Conservation (phyloP, 2,113 vertebrate species). For the Oreochromis aureus region DNA sequence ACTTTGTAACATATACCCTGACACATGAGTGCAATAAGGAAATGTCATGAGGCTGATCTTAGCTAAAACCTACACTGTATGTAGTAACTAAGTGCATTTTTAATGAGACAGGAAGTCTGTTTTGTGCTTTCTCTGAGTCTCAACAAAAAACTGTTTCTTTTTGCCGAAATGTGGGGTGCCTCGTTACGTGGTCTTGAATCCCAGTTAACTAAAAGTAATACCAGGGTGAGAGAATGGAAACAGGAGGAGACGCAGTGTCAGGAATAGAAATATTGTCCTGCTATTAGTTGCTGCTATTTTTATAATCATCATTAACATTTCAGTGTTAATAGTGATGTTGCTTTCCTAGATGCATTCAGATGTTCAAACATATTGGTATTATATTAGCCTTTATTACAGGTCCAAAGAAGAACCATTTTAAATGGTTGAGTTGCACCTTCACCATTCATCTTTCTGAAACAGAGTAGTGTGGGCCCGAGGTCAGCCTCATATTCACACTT, state of each 20-base stretch:
- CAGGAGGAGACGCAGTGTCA: neutral
- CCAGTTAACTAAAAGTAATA: neutral
- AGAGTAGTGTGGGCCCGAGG: neutral
- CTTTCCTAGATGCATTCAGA: too few relatives aligned
- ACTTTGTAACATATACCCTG: neutral
- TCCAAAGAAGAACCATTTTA: too few relatives aligned
- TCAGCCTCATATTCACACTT: conserved; percentile 8
- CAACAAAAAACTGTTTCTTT: neutral
- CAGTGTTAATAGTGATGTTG: too few relatives aligned
- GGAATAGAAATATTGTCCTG: too few relatives aligned
- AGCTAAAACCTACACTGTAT: neutral
- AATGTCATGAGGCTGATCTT: neutral
- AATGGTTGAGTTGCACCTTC: neutral
- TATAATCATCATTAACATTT: too few relatives aligned
- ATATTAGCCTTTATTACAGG: too few relatives aligned
- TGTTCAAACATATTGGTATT: too few relatives aligned
- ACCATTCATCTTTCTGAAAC: neutral
- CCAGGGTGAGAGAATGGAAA: conserved; percentile 53
- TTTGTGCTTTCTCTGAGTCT: neutral
- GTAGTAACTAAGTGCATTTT: neutral
- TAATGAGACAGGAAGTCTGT: neutral
- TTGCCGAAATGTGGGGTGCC: neutral
- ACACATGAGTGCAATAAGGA: conserved; percentile 10
- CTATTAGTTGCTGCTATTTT: too few relatives aligned
- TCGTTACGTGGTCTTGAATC: neutral